These are phyloP conservation scores for Philypnodon macrostomus DNA, from an alignment of 2,797 vertebrate genomes.

Conservation along the genomic window DNA sequence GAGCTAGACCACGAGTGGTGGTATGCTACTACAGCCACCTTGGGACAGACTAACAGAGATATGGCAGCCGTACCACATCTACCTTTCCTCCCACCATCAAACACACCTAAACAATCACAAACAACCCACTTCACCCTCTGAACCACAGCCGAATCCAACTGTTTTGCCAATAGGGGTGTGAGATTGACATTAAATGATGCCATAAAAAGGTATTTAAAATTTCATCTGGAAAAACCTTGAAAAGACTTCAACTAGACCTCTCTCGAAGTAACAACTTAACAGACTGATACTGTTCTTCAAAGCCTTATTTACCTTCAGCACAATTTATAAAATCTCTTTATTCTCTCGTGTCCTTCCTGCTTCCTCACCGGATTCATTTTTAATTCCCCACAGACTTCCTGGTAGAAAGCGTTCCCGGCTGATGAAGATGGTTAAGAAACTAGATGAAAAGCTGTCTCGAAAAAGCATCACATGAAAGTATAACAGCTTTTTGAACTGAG, in stretches of 20 bases:
- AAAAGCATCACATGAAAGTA: constrained; percentile 51
- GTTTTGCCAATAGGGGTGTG: no score
- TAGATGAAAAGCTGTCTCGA: constrained; percentile 51
- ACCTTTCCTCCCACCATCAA: no score
- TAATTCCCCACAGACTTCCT: constrained; percentile 38
- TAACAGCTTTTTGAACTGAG: constrained; percentile 47
- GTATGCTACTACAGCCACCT: no score
- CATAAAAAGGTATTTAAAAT: no score
- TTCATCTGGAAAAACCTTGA: background rate
- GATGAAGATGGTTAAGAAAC: constrained; percentile 43
- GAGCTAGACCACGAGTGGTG: no score
- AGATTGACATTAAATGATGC: no score
- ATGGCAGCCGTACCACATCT: no score
- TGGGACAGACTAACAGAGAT: no score
- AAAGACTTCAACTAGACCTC: background rate
- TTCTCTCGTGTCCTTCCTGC: constrained; percentile 15
- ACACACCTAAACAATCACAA: no score
- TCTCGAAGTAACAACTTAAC: constrained; percentile 3
- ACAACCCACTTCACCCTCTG: no score
- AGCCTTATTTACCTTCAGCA: no score
- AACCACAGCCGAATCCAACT: no score
- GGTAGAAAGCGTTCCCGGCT: constrained; percentile 43
- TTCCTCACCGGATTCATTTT: constrained; percentile 38
- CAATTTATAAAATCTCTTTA: background rate
- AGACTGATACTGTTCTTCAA: background rate